A percentile compares a stretch with the other conserved stretches of the same genome.
phyloP scores from a whole-genome alignment of 2,888 invertebrate genomes.

The Microctonus hyperodae region DNA sequence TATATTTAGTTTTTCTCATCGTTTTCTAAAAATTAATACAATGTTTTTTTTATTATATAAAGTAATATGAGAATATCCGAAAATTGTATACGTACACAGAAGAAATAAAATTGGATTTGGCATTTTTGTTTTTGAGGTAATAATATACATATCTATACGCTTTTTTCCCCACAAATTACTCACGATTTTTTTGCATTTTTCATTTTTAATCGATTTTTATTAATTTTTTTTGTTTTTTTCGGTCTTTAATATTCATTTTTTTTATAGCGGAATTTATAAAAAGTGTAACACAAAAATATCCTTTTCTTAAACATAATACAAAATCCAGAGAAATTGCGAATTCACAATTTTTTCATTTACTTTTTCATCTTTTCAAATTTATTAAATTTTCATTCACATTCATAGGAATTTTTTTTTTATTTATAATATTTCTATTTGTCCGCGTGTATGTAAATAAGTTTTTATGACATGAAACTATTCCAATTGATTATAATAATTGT shows the following conservation, averaged over 20 bases:
- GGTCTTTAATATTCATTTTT: conserved; percentile 31
- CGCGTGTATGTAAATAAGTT: conserved; percentile 26
- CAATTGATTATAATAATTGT: background rate
- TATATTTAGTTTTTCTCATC: conserved; percentile 47
- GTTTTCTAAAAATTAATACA: conserved; percentile 59
- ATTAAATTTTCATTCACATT: conserved; percentile 14
- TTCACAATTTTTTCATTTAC: conserved; percentile 51
- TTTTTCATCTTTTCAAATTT: conserved; percentile 28
- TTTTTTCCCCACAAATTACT: conserved; percentile 23
- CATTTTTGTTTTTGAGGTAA: conserved; percentile 37
- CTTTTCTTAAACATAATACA: conserved; percentile 57
- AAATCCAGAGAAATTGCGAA: conserved; percentile 59
- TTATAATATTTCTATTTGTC: background rate
- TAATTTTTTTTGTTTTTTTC: background rate
- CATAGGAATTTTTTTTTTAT: background rate
- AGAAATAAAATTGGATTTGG: conserved; percentile 41
- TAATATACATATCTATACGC: conserved; percentile 9
- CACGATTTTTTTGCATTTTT: conserved; percentile 9
- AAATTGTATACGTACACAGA: conserved; percentile 57
- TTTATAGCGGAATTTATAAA: conserved; percentile 59
- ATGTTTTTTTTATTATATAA: conserved; percentile 56
- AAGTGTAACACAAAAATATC: conserved; percentile 63
- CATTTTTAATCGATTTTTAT: conserved; percentile 8
- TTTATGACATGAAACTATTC: background rate
- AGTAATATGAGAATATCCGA: conserved; percentile 57